Evolutionary conservation across 2,113 vertebrate genomes (phyloP).

Genomic region (Plecotus auritus): DNA sequence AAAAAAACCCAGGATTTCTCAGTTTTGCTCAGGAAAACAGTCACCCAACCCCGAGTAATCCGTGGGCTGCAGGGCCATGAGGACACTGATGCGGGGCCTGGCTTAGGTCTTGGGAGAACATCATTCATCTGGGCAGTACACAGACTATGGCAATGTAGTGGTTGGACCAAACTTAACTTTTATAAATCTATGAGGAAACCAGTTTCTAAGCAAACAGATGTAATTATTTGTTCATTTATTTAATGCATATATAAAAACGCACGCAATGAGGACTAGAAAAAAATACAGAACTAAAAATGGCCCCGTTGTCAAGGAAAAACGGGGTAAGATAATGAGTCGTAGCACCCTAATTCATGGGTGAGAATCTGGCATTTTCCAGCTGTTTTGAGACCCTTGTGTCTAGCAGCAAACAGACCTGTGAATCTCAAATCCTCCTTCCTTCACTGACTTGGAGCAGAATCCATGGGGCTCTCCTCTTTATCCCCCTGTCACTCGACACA

Average conservation of each 20-base stretch:
- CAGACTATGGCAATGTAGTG: neutral
- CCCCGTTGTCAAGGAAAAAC: neutral
- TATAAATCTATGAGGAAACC: neutral
- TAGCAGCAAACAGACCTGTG: neutral
- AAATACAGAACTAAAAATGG: neutral
- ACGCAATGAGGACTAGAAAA: neutral
- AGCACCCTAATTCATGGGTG: no score
- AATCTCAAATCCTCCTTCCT: neutral
- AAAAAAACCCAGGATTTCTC: neutral
- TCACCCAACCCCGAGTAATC: neutral
- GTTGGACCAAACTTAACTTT: neutral
- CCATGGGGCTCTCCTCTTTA: neutral
- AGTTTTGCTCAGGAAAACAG: neutral
- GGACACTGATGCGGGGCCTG: neutral
- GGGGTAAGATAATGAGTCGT: no score
- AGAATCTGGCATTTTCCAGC: neutral
- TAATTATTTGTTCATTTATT: neutral
- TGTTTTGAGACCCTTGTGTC: fast-evolving
- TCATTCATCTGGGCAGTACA: neutral
- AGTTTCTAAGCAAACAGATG: neutral
- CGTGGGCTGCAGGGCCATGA: neutral
- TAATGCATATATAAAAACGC: neutral
- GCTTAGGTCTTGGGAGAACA: neutral
- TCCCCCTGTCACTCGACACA: no score
- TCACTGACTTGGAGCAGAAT: neutral